Conservation (phyloP, 1,140 invertebrate species). For the Panulirus ornatus region DNA sequence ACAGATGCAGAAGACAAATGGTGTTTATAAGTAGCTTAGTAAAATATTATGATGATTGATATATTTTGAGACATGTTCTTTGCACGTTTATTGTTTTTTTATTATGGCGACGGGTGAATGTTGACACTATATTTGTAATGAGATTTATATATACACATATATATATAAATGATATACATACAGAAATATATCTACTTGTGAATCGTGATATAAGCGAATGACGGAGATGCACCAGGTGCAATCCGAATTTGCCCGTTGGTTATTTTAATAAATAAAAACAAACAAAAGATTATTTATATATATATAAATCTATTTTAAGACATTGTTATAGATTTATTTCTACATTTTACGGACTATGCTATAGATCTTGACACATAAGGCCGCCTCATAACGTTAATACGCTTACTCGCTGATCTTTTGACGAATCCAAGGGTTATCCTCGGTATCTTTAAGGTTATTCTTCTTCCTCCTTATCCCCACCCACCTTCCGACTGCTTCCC, state of each 20-base stretch:
- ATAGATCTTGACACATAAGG: background rate
- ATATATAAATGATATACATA: constrained; percentile 17
- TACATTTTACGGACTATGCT: background rate
- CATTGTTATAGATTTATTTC: too few species aligned
- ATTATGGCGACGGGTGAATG: background rate
- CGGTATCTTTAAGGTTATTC: too few species aligned
- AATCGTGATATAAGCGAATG: background rate
- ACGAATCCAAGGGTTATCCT: background rate
- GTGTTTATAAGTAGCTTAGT: too few species aligned
- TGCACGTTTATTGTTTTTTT: background rate
- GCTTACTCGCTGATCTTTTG: constrained; percentile 1
- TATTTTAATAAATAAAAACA: too few species aligned
- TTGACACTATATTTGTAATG: background rate
- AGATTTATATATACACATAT: background rate
- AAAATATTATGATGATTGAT: background rate
- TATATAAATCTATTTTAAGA: too few species aligned
- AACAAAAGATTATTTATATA: too few species aligned
- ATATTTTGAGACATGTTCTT: background rate
- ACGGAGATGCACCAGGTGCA: too few species aligned
- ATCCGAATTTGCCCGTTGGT: too few species aligned
- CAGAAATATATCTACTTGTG: background rate
- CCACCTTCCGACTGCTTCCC: too few species aligned
- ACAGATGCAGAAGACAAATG: background rate
- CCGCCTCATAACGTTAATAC: constrained; percentile 3
- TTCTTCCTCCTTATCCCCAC: too few species aligned